Base-by-base conservation (phyloP, 2,113 vertebrate species). In the Neodontobutis hainanensis region DNA sequence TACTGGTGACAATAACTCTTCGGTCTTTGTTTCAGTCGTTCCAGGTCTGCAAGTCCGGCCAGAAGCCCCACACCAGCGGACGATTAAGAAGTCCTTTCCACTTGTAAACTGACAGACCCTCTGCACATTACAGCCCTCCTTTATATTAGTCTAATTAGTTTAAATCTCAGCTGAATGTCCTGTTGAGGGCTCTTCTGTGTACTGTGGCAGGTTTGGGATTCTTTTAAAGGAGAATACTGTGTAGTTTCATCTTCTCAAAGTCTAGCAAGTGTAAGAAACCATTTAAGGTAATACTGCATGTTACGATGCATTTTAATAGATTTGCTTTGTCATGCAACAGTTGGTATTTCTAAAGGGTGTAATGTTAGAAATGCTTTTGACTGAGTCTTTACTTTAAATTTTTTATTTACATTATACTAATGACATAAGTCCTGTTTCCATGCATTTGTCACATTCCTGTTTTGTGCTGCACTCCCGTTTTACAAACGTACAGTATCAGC, bases 1-100 rank as follows among this genome's bases (percentile, higher is more conserved):
- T 35, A 27, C 77, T 82, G 87, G 38, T 47, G 11, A 78, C 73
- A 0, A 15, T 86, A 79, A 92, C 81, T 1, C 27, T 7, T 70
- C 11, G 32, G 6, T 89, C 72, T 90, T 46, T 90, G 76, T 90
- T 85, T 87, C 81, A 93, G 92, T 88, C 92, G 90, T 80, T 93
- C 92, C 87, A 89, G 91, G 64, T 91, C 92, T 42, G 82, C 85
- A 82, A 93, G 79, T 80, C 89, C 80, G 55, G 74, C 87, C 84
- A 87, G 87, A 75, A 92, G 90, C 68, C 70, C 89, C 6, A 88
- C 87, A 1, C 89, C 90, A 16, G 87, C 81, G 16, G 88, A 83
- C 4, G 85, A 88, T 82, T 91, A 87, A 91, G 34, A 58, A 74
- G 83, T 47, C 50, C 55, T n/a, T 45, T 19, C 47, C 53, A 19